Evolutionary conservation across 1,140 invertebrate species (phyloP), one percentile per base, ranked within the genome.

Genomic region (Diabrotica undecimpunctata): DNA sequence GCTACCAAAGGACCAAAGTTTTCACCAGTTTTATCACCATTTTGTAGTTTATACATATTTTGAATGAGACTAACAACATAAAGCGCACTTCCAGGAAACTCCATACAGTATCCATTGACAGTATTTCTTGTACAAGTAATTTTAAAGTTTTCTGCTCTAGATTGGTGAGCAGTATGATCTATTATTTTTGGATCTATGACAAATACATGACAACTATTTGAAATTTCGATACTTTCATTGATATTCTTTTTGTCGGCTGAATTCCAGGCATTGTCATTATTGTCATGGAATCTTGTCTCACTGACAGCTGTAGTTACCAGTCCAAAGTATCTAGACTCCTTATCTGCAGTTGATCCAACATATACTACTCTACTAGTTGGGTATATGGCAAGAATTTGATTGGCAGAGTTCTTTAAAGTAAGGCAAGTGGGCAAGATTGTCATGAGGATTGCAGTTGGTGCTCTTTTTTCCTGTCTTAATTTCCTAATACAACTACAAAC

Each of bases 131-230:
- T 90, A 75, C 93, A 95, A n/a, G 83, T 81, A 54, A 95, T 85
- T 71, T 87, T 87, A 80, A 95, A 95, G 64, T 84, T 86, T 66
- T 86, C 85, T 2, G 92, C 92, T 77, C 88, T 85, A n/a, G 82
- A 79, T 35, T 83, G 78, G 81, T 97, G 95, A 39, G 88, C 85
- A 46, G 83, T 83, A 77, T 96, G 90, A 77, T 96, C 91, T 0
- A 87, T 85, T 51, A 94, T 80, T 74, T 93, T 89, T 0, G 92
- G 87, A 75, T 97, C 93, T 11, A 96, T 90, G 66, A 93, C 94
- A 78, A 98, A 98, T 0, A 97, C 93, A 79, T 98, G 95, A 76
- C 95, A 97, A 50, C 94, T 96, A 75, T 93, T 93, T 10, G 93
- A 94, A 0, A 90, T 84, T 65, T 74, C 74, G 11, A 85, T 80